A percentile compares a stretch with the other conserved stretches of the same genome.
Conservation (phyloP, 2,113 vertebrate species). For the Poecile atricapillus region DNA sequence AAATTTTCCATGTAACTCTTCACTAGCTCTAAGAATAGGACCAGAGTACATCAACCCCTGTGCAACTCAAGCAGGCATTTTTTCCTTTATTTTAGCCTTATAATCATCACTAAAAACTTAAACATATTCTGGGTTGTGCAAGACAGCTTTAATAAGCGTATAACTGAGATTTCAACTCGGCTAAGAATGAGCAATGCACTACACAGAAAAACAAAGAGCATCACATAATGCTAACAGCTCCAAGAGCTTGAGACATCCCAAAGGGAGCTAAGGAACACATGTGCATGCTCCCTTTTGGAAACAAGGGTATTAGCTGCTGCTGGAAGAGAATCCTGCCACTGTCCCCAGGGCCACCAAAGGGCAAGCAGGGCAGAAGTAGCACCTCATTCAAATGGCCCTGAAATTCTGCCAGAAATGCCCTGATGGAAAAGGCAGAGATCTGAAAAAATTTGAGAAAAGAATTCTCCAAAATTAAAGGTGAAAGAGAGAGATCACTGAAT, state of each 20-base stretch:
- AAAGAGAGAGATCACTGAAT: background rate
- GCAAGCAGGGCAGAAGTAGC: rapidly evolving
- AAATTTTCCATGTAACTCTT: background rate
- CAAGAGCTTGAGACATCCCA: background rate
- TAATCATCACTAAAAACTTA: background rate
- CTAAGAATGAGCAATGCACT: background rate
- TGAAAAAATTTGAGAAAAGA: background rate
- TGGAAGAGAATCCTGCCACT: background rate
- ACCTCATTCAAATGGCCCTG: background rate
- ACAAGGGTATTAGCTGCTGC: background rate
- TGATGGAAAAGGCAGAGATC: rapidly evolving
- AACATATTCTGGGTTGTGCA: background rate
- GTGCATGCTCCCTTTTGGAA: background rate
- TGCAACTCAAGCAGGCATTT: background rate
- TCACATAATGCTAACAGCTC: background rate
- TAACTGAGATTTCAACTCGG: background rate
- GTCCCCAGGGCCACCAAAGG: rapidly evolving
- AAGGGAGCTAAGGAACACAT: background rate
- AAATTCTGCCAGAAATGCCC: background rate
- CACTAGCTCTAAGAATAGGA: background rate
- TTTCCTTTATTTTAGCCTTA: background rate
- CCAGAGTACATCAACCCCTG: background rate
- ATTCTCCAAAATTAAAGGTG: background rate
- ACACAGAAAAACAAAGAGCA: background rate
- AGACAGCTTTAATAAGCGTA: rapidly evolving